These are phyloP conservation scores for Metacarcinus magister DNA, from an alignment of 2,888 invertebrate species.

Conservation along the genomic window DNA sequence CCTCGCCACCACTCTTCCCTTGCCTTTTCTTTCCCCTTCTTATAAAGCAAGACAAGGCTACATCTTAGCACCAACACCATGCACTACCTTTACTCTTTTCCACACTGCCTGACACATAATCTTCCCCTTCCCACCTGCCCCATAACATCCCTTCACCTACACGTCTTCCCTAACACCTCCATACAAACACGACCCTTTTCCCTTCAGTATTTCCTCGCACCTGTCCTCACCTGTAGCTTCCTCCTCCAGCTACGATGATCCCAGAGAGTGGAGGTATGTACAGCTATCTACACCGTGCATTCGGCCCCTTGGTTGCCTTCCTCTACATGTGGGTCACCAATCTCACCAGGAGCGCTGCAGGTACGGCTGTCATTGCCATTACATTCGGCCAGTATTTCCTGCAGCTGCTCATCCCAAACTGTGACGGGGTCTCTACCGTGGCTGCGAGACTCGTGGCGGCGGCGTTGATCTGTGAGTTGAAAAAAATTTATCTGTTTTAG, in stretches of 20 bases:
- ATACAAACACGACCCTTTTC: too few species aligned
- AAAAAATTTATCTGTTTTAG: not conserved
- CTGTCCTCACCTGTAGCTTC: too few species aligned
- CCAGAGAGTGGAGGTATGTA: conserved; percentile 98
- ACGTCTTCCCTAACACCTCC: too few species aligned
- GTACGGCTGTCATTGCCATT: conserved; percentile 96
- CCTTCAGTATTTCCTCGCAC: too few species aligned
- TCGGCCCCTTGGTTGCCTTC: conserved; percentile 95
- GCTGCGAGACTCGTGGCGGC: conserved; percentile 95
- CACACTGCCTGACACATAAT: too few species aligned
- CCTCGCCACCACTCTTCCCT: too few species aligned
- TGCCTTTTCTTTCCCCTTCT: too few species aligned
- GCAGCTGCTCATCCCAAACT: conserved; percentile 93
- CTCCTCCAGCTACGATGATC: conserved; percentile 89
- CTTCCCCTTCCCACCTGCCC: too few species aligned
- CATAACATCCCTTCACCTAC: too few species aligned
- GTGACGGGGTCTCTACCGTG: conserved; percentile 90
- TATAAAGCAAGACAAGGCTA: too few species aligned
- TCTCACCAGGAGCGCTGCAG: conserved; percentile 92
- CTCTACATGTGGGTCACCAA: conserved; percentile 97
- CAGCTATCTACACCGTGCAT: conserved; percentile 95
- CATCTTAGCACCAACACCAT: too few species aligned
- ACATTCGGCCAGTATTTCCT: conserved; percentile 97
- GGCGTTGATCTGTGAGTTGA: conserved; percentile 84
- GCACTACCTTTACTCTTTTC: too few species aligned